phyloP scores from a whole-genome alignment of 2,888 invertebrate genomes.

The Carpatolechia fugitivella region DNA sequence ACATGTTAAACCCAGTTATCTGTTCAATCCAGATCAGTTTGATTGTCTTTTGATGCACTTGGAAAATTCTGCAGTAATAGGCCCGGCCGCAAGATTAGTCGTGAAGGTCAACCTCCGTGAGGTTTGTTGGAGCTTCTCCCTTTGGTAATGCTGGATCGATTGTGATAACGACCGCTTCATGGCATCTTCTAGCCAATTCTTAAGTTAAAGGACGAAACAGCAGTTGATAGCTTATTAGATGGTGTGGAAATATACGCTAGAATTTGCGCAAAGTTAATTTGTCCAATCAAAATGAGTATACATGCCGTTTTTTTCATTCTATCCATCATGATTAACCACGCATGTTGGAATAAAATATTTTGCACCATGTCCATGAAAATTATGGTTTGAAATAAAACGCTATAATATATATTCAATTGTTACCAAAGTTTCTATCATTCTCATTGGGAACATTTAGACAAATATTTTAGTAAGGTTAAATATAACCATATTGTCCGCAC shows the following conservation, averaged over 20 bases:
- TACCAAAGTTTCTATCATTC: too few relatives aligned
- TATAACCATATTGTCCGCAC: too few relatives aligned
- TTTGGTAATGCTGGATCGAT: slow-evolving; percentile 50
- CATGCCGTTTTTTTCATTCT: not conserved
- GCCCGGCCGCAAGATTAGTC: slow-evolving; percentile 42
- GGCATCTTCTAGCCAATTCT: slow-evolving; percentile 60
- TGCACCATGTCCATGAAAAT: too few relatives aligned
- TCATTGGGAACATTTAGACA: too few relatives aligned
- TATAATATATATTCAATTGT: too few relatives aligned
- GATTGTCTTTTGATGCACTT: slow-evolving; percentile 17
- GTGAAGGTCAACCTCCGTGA: slow-evolving; percentile 28
- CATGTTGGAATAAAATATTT: too few relatives aligned
- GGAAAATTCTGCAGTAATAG: slow-evolving; percentile 24
- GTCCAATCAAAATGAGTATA: not conserved
- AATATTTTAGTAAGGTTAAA: too few relatives aligned
- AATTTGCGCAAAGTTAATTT: not conserved
- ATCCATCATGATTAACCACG: too few relatives aligned
- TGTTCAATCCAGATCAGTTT: slow-evolving; percentile 24
- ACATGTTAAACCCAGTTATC: too few relatives aligned
- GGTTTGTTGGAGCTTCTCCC: slow-evolving; percentile 41
- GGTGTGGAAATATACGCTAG: not conserved
- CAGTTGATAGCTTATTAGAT: slow-evolving; percentile 48
- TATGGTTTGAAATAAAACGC: too few relatives aligned
- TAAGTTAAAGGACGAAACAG: slow-evolving; percentile 55
- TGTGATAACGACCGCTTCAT: slow-evolving; percentile 61